A percentile compares a stretch with the other conserved stretches of the same genome.
phyloP scores from a whole-genome alignment of 2,888 invertebrate species.

The Aricia artaxerxes region DNA sequence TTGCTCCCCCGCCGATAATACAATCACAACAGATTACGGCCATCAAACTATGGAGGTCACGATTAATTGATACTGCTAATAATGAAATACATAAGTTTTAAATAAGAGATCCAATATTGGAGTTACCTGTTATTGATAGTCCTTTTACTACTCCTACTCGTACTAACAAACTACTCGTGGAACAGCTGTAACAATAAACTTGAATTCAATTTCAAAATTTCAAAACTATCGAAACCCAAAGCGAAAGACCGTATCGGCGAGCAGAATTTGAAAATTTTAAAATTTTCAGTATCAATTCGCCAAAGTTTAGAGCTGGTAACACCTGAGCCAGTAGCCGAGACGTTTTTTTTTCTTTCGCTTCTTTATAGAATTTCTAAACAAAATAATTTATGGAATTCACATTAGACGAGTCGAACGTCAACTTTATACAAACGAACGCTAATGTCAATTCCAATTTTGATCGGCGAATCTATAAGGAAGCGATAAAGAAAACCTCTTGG shows the following conservation, averaged over 20 bases:
- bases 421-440: too few relatives aligned
- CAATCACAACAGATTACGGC: not conserved
- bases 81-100: not conserved
- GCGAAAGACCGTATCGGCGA: not conserved
- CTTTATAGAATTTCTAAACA: too few relatives aligned
- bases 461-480: too few relatives aligned
- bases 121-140: too few relatives aligned
- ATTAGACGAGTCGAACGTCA: too few relatives aligned
- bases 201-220: not conserved
- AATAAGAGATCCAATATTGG: too few relatives aligned
- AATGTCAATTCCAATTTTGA: too few relatives aligned
- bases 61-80: not conserved
- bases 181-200: not conserved
- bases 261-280: slow-evolving; percentile 43
- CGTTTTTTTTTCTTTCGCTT: too few relatives aligned
- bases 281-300: slow-evolving; percentile 48
- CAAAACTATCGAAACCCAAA: not conserved
- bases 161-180: not conserved
- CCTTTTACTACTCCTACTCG: too few relatives aligned
- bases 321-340: slow-evolving; percentile 50
- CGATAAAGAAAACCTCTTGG: too few relatives aligned
- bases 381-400: too few relatives aligned
- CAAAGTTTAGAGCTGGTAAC: slow-evolving; percentile 53
- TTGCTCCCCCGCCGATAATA: not conserved
- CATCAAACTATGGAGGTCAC: not conserved